Evolutionary conservation across 2,888 invertebrate genomes (phyloP), one percentile per base, ranked within the genome.

Genomic region (Blastobasis lacticolella): DNA sequence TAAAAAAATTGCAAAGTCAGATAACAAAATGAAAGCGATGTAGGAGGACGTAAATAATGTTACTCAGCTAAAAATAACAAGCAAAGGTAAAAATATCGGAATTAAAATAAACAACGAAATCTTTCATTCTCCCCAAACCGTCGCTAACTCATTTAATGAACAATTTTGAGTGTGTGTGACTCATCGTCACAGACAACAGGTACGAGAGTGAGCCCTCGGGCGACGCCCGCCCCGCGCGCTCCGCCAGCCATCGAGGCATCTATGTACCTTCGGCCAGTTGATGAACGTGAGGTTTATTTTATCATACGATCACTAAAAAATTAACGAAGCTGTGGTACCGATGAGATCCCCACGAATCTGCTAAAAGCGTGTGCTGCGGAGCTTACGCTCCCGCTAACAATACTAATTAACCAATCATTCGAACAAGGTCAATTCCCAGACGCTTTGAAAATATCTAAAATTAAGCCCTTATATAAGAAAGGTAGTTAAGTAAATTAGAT

Each of bases 381-480:
- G n/a, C 37, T 57, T 0, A 52, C 53, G 0, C 7, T 43, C 0
- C 54, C 54, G 3, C 47, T 51, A 6, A 51, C 52, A 5, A 41
- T 7, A 9, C 10, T 57, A 5, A 38, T 57, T 6, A 57, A 57
- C 9, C 54, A 57, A 50, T 57, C 57, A 4, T 57, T 57, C 38
- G 8, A 36, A 10, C 51, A 57, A 50, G 54, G 54, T 1, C 4
- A n/a, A 0, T 54, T 54, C 40, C 57, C 57, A 0, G 50, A 57
- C 43, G 5, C 6, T 3, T 9, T 59, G 45, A 57, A 59, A 51
- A 52, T 7, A 23, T 40, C 53, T 0, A 5, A 56, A 37, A 44
- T 57, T 23, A 55, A 57, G 45, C 59, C 57, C 0, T 40, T 57
- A 8, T 46, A 53, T 40, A 57, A 59, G 37, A 59, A 57, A 48